Evolutionary conservation across 2,113 vertebrate species (phyloP), one percentile per base, ranked within the genome.

Genomic region (Probosciger aterrimus): DNA sequence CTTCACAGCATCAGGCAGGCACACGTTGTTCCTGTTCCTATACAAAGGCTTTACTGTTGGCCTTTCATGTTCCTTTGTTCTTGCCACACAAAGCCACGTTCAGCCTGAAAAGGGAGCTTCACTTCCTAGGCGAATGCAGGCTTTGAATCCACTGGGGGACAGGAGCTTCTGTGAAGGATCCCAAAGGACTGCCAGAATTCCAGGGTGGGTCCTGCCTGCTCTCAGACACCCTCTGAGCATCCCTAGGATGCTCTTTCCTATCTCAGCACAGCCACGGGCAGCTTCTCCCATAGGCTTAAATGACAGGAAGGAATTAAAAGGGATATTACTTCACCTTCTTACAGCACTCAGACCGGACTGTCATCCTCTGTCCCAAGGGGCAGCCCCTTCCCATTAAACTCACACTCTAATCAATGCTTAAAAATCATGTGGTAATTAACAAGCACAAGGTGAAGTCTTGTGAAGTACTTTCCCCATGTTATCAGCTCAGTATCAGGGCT

Each of bases 11-110:
- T 18, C 85, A 92, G 86, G 68, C 83, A 70, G 91, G 47, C 52
- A 92, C 65, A 31, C 89, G 95, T 92, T 96, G 93, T 93, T 97
- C 94, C 69, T 63, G 64, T 86, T 67, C 65, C 52, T 65, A 44
- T 77, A 95, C 91, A 96, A 96, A 96, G 44, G 68, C 64, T 93
- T 95, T 57, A 43, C 77, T 91, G 90, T 69, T 68, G 89, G 81
- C 74, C 77, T 96, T 95, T 95, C 93, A 89, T 84, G 43, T 87
- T 15, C 4, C 91, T 95, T 93, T 96, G 89, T 97, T 95, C 86
- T 92, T 57, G 14, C n/a, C 33, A 33, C 65, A 87, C 86, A 96
- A 95, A 95, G 86, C 88, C 75, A 30, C 0, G 8, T 46, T 79
- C 82, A 47, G 80, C 75, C 83, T 74, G 79, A 17, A 86, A 92